phyloP scores from a whole-genome alignment of 2,888 invertebrate genomes.

The Pantelozetes paolii region DNA sequence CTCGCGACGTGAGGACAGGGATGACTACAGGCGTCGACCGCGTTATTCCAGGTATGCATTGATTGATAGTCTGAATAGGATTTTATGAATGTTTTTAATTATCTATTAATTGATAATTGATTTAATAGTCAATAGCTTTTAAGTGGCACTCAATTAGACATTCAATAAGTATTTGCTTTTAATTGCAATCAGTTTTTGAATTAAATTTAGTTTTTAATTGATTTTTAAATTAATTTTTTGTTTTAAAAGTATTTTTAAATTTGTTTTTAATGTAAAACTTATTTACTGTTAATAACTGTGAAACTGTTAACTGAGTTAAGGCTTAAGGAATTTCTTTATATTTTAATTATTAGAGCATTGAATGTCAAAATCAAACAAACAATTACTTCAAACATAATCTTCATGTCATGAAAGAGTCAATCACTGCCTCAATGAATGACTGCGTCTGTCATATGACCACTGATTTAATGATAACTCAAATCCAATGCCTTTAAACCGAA shows the following conservation, averaged over 20 bases:
- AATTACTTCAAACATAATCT: slow-evolving; percentile 23
- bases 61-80: background rate
- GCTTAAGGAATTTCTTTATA: slow-evolving; percentile 29
- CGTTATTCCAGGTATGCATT: slow-evolving; percentile 15
- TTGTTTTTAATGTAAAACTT: background rate
- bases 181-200: too few species aligned
- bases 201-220: too few species aligned
- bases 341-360: slow-evolving; percentile 30
- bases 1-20: background rate
- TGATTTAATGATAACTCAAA: background rate
- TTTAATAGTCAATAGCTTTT: background rate
- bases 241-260: background rate
- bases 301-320: too few species aligned
- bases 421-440: background rate
- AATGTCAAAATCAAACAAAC: slow-evolving; percentile 3
- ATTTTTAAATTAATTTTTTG: background rate
- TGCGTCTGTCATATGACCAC: background rate
- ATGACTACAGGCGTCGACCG: background rate
- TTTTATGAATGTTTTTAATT: background rate
- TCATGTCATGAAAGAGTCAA: background rate
- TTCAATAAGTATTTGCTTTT: too few species aligned
- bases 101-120: background rate
- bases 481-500: background rate
- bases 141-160: too few species aligned
- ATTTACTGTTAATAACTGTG: too few species aligned